Evolutionary conservation across 2,797 vertebrate genomes (phyloP), one percentile per base, ranked within the genome.

Genomic region (Knipowitschia caucasica): DNA sequence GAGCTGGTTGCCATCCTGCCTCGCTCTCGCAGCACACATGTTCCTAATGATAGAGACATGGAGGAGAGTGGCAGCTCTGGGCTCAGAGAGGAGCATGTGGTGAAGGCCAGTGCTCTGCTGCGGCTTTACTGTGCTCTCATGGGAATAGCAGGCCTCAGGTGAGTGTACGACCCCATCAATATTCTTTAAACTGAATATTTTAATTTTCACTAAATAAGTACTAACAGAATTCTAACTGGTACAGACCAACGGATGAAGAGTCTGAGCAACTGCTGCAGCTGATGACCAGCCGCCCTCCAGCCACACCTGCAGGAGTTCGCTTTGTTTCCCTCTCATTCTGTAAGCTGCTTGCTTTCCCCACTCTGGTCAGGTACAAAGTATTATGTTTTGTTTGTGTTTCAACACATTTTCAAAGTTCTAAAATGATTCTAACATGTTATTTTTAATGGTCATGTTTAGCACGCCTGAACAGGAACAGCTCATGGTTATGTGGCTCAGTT

Each of bases 141-240:
- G 96, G 97, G 97, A 56, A 99, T 99, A 4, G 96, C 97, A 26
- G 95, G 96, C 18, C 94, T 99, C 84, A 94, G 97, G 97, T 99
- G 88, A 23, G 53, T 46, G 4, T 2, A n/a, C 12, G 8, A 23
- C 6, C 12, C n/a, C 7, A 25, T 26, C n/a, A 44, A n/a, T 15
- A 15, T 15, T 4, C 15, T 5, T 43, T 27, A n/a, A n/a, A 7
- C 15, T 15, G 1, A 42, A 12, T n/a, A 42, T 20, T 8, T 25
- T 39, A 20, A 2, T 10, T 21, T 20, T 20, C 3, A 12, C 35
- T 38, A 17, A 1, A 38, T 38, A 17, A 3, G 11, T 1, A 9
- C 8, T 20, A 4, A 38, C 3, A 11, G n/a, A 21, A 39, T 2
- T 23, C 6, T 0, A 6, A 3, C 26, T 43, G 12, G 2, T 8